phyloP scores from a whole-genome alignment of 2,888 invertebrate genomes.

The Drosophila vallismaia region DNA sequence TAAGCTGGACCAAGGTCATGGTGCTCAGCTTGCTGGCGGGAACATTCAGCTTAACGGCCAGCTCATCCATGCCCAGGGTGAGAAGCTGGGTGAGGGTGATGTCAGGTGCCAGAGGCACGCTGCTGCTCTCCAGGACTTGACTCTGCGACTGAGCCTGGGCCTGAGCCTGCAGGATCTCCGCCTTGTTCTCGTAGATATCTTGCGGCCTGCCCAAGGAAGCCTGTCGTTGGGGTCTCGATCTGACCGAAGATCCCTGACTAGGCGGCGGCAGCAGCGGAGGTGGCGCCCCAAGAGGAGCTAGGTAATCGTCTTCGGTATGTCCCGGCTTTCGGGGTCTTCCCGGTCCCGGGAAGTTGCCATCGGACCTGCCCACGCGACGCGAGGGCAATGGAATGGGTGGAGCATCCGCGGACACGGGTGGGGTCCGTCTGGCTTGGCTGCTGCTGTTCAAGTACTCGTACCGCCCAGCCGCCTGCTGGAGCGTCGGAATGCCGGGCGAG shows the following conservation, averaged over 20 bases:
- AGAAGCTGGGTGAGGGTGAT: conserved; percentile 93
- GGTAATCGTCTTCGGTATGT: conserved; percentile 88
- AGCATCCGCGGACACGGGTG: conserved; percentile 73
- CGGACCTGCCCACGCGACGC: conserved; percentile 84
- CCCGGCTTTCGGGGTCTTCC: conserved; percentile 85
- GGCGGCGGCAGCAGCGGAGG: conserved; percentile 85
- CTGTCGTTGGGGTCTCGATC: conserved; percentile 78
- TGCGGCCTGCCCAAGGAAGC: conserved; percentile 70
- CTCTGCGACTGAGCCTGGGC: conserved; percentile 49
- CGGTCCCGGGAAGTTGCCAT: conserved; percentile 84
- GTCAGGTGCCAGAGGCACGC: conserved; percentile 84
- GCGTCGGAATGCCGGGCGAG: conserved; percentile 56
- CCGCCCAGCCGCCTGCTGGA: conserved; percentile 56
- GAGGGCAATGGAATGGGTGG: conserved; percentile 87
- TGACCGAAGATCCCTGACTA: conserved; percentile 65
- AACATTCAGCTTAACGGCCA: conserved; percentile 90
- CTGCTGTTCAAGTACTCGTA: conserved; percentile 81
- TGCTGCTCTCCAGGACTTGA: conserved; percentile 25
- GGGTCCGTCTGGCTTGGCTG: conserved; percentile 36
- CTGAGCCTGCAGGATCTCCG: conserved; percentile 79
- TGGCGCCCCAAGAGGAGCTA: conserved; percentile 86
- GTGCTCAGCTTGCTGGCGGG: conserved; percentile 91
- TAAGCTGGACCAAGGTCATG: conserved; percentile 94
- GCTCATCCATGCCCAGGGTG: conserved; percentile 91
- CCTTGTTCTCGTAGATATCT: conserved; percentile 83